Evolutionary conservation across 2,888 invertebrate genomes (phyloP), one percentile per base, ranked within the genome.

Genomic region (Choristoneura rosaceana): DNA sequence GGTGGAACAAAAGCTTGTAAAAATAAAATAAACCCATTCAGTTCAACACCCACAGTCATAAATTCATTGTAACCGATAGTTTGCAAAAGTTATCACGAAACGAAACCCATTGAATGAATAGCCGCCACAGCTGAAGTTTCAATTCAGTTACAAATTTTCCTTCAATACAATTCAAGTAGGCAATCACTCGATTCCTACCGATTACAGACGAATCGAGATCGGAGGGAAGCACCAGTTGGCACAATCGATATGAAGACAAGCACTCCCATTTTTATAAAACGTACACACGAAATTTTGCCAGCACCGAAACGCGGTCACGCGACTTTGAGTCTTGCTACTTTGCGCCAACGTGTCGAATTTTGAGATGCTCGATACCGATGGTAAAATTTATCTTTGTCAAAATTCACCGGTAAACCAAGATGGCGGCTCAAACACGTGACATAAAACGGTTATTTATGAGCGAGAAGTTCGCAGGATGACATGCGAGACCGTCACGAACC

Each of bases 181-280:
- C 78, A 81, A 81, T 84, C 80, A 87, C 85, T 91, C 87, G 87
- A 91, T 90, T 86, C 86, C 78, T 76, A 78, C 85, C 86, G 82
- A 90, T 90, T 86, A 84, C 84, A 84, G 75, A 84, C 84, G 85
- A 90, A 90, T 92, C 87, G 86, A 89, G 92, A 92, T 90, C 88
- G 85, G 93, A 77, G 94, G 87, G 86, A 89, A 92, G 93, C 93
- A 92, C 94, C 84, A 89, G 90, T 89, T 93, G 94, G 93, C 87
- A 94, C 94, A 93, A 93, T 94, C 94, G 88, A 93, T 93, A 92
- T 78, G 74, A 82, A 87, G 87, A 88, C 87, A 84, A 86, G 81
- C 81, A 84, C 84, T 87, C 85, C 83, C 83, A 86, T 90, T 92
- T 92, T 86, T 86, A 82, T 81, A 80, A 79, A 79, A 76, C 73